Conservation (phyloP, 2,888 invertebrate species). For the Tinea semifulvella region DNA sequence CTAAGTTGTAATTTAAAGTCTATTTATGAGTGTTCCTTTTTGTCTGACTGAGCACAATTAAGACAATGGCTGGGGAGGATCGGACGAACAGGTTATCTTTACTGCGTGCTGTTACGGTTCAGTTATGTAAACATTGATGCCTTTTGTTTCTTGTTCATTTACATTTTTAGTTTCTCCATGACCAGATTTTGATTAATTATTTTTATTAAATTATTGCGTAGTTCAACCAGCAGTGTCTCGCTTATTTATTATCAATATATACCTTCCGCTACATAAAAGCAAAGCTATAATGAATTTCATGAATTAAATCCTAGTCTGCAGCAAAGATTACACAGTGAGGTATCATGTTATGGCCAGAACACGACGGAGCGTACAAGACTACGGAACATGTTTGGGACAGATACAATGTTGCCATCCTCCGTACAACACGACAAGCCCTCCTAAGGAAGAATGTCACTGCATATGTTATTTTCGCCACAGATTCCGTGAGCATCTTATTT, state of each 20-base stretch:
- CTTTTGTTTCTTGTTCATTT: constrained; percentile 5
- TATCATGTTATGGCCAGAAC: constrained; percentile 5
- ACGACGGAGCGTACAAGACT: constrained; percentile 2
- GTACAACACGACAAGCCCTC: constrained; percentile 5
- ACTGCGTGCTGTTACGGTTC: not conserved
- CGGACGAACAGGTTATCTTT: constrained; percentile 9
- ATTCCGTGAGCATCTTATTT: constrained; percentile 1
- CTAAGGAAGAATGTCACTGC: constrained; percentile 8
- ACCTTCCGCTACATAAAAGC: too few relatives aligned
- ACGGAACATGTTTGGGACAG: not conserved
- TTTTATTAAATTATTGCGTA: too few relatives aligned
- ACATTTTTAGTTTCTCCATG: not conserved
- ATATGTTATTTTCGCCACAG: not conserved
- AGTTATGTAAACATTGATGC: constrained; percentile 8
- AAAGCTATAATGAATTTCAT: too few relatives aligned
- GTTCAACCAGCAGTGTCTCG: too few relatives aligned
- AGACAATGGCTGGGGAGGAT: constrained; percentile 11
- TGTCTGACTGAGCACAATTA: constrained; percentile 14
- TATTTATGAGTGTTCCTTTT: constrained; percentile 4
- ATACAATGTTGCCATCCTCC: constrained; percentile 1
- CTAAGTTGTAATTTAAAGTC: constrained; percentile 28
- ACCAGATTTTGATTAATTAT: too few relatives aligned
- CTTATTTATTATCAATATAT: too few relatives aligned
- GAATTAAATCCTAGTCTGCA: not conserved
- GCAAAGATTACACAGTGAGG: not conserved